phyloP scores from a whole-genome alignment of 1,140 invertebrate species.

The Holotrichia oblita region DNA sequence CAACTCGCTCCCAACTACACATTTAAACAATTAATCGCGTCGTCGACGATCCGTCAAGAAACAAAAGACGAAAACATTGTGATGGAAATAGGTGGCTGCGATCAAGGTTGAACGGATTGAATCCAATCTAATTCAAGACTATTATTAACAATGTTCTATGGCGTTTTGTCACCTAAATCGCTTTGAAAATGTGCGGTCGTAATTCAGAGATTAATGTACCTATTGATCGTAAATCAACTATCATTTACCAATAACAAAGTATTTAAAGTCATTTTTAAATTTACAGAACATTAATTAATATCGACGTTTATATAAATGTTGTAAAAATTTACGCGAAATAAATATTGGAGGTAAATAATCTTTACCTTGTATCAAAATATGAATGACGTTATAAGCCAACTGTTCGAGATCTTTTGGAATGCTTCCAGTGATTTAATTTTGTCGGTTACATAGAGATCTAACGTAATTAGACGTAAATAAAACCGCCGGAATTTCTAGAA shows the following conservation, averaged over 20 bases:
- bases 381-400: neutral
- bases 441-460: constrained; percentile 13
- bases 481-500: too few relatives aligned
- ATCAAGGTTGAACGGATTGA: constrained; percentile 15
- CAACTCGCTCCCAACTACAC: too few relatives aligned
- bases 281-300: too few relatives aligned
- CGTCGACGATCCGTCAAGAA: constrained; percentile 24
- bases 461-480: neutral
- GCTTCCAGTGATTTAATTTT: neutral
- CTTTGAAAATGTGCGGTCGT: too few relatives aligned
- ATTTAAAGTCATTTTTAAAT: too few relatives aligned
- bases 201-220: too few relatives aligned
- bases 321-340: too few relatives aligned
- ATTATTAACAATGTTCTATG: constrained; percentile 10
- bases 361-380: neutral
- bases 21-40: constrained; percentile 32
- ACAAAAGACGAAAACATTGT: constrained; percentile 22
- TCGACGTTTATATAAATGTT: too few relatives aligned
- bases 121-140: neutral
- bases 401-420: neutral
- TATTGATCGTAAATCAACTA: too few relatives aligned
- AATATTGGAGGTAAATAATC: too few relatives aligned
- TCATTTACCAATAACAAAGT: too few relatives aligned
- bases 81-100: constrained; percentile 12
- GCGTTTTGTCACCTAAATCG: neutral